phyloP scores from a whole-genome alignment of 2,797 vertebrate species.

The Takifugu rubripes region DNA sequence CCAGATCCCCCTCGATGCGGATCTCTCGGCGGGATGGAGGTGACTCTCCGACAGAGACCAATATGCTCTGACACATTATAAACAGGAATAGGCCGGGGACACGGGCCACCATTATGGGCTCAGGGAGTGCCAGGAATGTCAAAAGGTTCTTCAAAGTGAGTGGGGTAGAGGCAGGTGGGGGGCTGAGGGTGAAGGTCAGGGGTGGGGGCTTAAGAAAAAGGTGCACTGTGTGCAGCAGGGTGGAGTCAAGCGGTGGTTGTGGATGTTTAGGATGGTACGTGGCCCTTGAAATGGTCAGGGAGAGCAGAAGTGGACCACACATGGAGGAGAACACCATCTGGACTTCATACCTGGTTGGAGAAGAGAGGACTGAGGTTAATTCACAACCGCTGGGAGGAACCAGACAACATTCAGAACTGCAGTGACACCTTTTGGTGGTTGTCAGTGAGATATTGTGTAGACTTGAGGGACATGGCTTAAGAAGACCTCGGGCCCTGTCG shows the following conservation, averaged over 20 bases:
- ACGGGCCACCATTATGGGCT: constrained; percentile 80
- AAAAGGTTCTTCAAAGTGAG: constrained; percentile 36
- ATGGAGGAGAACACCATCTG: constrained; percentile 71
- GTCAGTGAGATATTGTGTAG: background rate
- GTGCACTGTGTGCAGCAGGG: constrained; percentile 24
- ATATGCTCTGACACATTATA: constrained; percentile 75
- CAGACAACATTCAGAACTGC: constrained; percentile 28
- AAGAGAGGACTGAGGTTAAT: constrained; percentile 5
- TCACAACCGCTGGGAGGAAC: background rate
- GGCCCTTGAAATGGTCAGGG: constrained; percentile 76
- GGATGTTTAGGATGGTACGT: constrained; percentile 60
- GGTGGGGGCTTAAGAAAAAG: constrained; percentile 42
- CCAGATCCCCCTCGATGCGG: constrained; percentile 96
- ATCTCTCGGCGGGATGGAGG: constrained; percentile 89
- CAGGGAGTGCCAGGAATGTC: constrained; percentile 22
- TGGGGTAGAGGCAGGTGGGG: constrained; percentile 33
- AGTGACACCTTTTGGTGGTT: background rate
- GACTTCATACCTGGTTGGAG: constrained; percentile 65
- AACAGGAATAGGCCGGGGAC: constrained; percentile 81
- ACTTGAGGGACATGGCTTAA: background rate
- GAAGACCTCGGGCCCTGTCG: too few species aligned
- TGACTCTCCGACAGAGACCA: constrained; percentile 86
- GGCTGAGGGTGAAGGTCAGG: constrained; percentile 39
- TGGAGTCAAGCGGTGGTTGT: constrained; percentile 62
- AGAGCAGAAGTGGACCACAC: constrained; percentile 67